phyloP scores from a whole-genome alignment of 2,888 invertebrate genomes.

The Andrena bucephala region DNA sequence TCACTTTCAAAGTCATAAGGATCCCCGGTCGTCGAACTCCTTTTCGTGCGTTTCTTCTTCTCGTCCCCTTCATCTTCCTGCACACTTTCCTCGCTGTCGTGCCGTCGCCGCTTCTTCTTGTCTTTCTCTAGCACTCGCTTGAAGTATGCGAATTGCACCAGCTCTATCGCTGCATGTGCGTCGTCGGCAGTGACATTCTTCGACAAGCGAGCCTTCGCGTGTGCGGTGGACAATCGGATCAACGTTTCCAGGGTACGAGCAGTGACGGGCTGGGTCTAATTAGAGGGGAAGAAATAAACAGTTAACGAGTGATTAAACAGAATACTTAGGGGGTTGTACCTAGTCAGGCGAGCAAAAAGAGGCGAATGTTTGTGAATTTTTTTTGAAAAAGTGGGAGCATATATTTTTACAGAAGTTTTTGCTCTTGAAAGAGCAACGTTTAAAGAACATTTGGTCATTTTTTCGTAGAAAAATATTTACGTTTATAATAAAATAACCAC shows the following conservation, averaged over 20 bases:
- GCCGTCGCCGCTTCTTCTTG: slow-evolving; percentile 89
- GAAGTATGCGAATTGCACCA: slow-evolving; percentile 98
- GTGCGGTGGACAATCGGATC: slow-evolving; percentile 98
- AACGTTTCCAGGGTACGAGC: slow-evolving; percentile 98
- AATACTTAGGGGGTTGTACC: not conserved
- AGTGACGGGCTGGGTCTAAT: slow-evolving; percentile 98
- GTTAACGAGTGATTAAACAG: not conserved
- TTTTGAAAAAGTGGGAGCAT: no score
- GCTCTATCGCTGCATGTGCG: slow-evolving; percentile 95
- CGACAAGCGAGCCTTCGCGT: slow-evolving; percentile 97
- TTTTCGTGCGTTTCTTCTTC: slow-evolving; percentile 85
- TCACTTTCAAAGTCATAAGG: slow-evolving; percentile 86
- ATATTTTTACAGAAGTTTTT: no score
- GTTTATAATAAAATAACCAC: no score
- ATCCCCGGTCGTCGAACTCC: slow-evolving; percentile 75
- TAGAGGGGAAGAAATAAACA: not conserved
- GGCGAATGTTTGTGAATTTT: no score
- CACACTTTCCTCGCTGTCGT: slow-evolving; percentile 83
- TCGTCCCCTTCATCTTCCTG: slow-evolving; percentile 74
- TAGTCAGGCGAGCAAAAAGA: no score
- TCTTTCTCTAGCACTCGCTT: slow-evolving; percentile 96
- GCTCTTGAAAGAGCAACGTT: no score
- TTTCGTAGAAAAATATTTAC: no score
- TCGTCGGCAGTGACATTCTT: slow-evolving; percentile 94
- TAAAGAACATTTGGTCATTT: no score